A percentile compares a stretch with the other conserved stretches of the same genome.
These are phyloP conservation scores for Nettapus auritus DNA, from an alignment of 2,113 vertebrate genomes.

Conservation along the genomic window DNA sequence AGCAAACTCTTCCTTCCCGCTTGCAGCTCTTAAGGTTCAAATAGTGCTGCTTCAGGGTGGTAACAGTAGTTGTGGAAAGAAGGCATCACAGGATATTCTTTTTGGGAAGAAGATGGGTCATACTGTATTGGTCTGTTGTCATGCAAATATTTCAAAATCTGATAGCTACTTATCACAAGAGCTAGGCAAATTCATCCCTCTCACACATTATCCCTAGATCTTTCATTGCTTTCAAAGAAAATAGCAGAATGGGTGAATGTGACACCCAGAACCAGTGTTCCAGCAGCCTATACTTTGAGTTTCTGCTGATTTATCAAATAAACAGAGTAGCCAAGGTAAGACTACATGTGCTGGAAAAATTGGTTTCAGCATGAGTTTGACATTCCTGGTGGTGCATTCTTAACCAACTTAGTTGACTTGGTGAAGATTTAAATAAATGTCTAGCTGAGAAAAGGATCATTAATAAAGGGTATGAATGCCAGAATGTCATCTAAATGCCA, in stretches of 20 bases:
- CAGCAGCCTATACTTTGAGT: neutral
- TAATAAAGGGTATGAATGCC: neutral
- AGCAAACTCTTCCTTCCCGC: conserved; percentile 47
- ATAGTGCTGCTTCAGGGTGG: conserved; percentile 26
- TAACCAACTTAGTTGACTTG: neutral
- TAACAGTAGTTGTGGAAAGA: conserved; percentile 48
- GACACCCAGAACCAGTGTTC: neutral
- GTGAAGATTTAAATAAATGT: conserved; percentile 19
- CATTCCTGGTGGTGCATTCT: neutral
- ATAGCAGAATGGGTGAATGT: neutral
- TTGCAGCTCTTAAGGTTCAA: conserved; percentile 13
- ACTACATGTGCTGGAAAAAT: neutral
- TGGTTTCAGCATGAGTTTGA: neutral
- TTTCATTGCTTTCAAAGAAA: neutral
- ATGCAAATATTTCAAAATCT: conserved; percentile 64
- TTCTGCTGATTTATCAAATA: neutral
- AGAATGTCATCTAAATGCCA: neutral
- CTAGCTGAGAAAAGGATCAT: neutral
- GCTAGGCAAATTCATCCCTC: conserved; percentile 11
- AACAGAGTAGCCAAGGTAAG: neutral
- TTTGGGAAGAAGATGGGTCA: conserved; percentile 56
- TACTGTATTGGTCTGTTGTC: conserved; percentile 45
- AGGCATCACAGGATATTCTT: conserved; percentile 53
- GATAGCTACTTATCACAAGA: conserved; percentile 51
- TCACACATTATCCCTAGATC: neutral